These are phyloP conservation scores for Lutraria rhynchaena DNA, from an alignment of 1,140 invertebrate species.

Conservation along the genomic window DNA sequence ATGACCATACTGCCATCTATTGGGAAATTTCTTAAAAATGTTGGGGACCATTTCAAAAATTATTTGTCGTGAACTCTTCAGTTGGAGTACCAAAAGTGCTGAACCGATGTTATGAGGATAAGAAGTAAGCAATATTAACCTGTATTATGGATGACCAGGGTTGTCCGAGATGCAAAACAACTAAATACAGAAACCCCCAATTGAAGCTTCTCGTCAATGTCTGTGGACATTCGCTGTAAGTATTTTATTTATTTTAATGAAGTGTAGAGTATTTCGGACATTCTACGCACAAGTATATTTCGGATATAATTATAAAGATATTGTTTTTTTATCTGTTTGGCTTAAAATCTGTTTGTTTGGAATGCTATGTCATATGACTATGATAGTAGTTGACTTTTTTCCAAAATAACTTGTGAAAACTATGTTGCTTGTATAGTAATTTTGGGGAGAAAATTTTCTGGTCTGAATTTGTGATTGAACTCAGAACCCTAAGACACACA, in stretches of 20 bases:
- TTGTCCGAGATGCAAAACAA: slow-evolving; percentile 98
- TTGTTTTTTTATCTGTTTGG: not conserved
- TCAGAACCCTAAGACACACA: too few relatives aligned
- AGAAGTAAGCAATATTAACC: too few relatives aligned
- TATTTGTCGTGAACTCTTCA: too few relatives aligned
- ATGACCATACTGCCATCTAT: slow-evolving; percentile 5
- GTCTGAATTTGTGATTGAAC: too few relatives aligned
- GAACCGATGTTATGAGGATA: too few relatives aligned
- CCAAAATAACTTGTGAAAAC: too few relatives aligned
- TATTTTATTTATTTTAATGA: slow-evolving; percentile 27
- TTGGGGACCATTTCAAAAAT: not conserved
- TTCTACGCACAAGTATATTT: slow-evolving; percentile 11
- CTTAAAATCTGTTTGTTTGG: not conserved
- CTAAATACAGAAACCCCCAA: slow-evolving; percentile 98
- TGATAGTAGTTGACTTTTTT: not conserved
- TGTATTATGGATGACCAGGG: slow-evolving; percentile 85
- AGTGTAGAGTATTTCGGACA: not conserved
- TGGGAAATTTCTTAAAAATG: not conserved
- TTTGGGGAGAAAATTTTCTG: too few relatives aligned
- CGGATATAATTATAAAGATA: not conserved
- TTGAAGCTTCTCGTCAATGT: slow-evolving; percentile 99
- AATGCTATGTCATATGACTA: not conserved
- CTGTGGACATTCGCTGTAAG: slow-evolving; percentile 96
- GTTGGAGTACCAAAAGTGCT: too few relatives aligned
- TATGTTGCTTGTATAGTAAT: too few relatives aligned